Conservation (phyloP, 2,888 invertebrate species). For the Iselma pallidipennis region DNA sequence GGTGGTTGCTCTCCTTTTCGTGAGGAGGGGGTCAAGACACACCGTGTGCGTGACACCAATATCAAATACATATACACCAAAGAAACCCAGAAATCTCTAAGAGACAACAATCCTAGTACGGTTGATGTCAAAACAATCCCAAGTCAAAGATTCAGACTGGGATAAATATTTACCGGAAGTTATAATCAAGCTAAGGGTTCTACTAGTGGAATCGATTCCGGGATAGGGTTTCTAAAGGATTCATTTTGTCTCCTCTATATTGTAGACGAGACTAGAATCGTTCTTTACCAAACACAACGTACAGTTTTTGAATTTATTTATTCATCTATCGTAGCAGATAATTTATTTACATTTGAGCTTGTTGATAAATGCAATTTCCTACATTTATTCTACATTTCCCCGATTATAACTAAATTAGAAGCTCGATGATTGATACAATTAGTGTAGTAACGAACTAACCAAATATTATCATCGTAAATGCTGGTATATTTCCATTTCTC, state of each 20-base stretch:
- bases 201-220: background rate
- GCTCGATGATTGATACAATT: too few relatives aligned
- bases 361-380: too few relatives aligned
- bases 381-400: too few relatives aligned
- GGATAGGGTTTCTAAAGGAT: background rate
- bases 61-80: slow-evolving; percentile 14
- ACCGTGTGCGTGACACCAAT: slow-evolving; percentile 17
- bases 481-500: too few relatives aligned
- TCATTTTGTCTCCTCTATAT: background rate
- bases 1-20: background rate
- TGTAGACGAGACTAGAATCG: background rate
- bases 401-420: too few relatives aligned
- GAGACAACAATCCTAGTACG: slow-evolving; percentile 11
- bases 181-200: slow-evolving; percentile 6
- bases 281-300: too few relatives aligned
- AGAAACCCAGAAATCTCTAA: slow-evolving; percentile 5
- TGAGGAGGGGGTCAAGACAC: background rate
- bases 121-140: slow-evolving; percentile 9
- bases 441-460: too few relatives aligned
- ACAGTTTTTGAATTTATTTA: too few relatives aligned
- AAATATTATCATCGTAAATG: too few relatives aligned
- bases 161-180: slow-evolving; percentile 13
- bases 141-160: slow-evolving; percentile 1
- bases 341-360: background rate
- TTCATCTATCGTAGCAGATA: too few relatives aligned